Conservation (phyloP, 2,113 vertebrate species). For the Actenoides hombroni region DNA sequence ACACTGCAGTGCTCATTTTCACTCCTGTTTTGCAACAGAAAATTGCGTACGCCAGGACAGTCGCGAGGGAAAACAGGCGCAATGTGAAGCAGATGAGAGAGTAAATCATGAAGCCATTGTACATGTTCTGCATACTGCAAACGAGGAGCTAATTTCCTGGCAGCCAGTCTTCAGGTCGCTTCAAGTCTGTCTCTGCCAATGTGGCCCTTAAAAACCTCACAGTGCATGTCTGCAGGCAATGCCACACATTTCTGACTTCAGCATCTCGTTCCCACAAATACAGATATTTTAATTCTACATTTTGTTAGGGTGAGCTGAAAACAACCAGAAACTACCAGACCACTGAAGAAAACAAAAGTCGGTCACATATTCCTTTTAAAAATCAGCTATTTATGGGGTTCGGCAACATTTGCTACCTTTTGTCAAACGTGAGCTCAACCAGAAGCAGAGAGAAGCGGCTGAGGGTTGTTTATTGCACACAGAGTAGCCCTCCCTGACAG, state of each 20-base stretch:
- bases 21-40: conserved; percentile 22
- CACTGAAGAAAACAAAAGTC: not conserved
- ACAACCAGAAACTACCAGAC: not conserved
- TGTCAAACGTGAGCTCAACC: not conserved
- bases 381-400: not conserved
- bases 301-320: not conserved
- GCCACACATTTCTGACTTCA: not conserved
- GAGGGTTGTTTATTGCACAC: not conserved
- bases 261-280: not conserved
- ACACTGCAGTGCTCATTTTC: conserved; percentile 18
- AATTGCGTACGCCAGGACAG: not conserved
- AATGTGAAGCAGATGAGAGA: conserved; percentile 29
- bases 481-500: not conserved
- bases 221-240: not conserved
- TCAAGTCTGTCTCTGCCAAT: not conserved
- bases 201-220: not conserved
- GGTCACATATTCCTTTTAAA: accelerated
- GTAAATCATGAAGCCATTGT: conserved; percentile 1
- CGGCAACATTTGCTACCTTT: not conserved
- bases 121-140: conserved; percentile 34
- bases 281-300: not conserved
- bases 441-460: not conserved
- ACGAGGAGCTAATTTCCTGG: conserved; percentile 29
- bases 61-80: not conserved
- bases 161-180: not conserved